Evolutionary conservation across 2,113 vertebrate species (phyloP).

Genomic region (Oreochromis niloticus): DNA sequence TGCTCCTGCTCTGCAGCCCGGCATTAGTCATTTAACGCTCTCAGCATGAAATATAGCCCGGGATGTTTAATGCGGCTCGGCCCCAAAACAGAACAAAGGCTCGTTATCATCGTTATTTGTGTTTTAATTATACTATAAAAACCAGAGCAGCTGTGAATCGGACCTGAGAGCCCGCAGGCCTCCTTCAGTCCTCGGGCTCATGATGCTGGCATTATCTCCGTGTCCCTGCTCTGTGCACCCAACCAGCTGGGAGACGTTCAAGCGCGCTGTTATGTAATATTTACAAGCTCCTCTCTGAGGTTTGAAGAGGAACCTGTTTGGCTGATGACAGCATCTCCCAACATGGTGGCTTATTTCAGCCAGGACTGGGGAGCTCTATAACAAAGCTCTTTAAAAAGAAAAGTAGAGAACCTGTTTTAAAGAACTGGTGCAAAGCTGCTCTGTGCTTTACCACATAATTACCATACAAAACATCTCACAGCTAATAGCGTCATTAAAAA

Average conservation of each 20-base stretch:
- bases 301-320: background rate
- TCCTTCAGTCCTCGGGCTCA: background rate
- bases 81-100: background rate
- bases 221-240: background rate
- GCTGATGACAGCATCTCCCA: background rate
- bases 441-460: background rate
- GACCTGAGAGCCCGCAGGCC: background rate
- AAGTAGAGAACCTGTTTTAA: background rate
- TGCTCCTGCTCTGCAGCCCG: too few relatives aligned
- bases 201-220: background rate
- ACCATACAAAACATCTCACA: background rate
- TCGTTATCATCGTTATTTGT: background rate
- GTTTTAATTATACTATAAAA: background rate
- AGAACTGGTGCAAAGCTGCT: background rate
- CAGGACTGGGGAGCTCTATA: background rate
- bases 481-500: background rate
- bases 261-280: constrained; percentile 36
- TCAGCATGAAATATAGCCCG: background rate
- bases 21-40: background rate
- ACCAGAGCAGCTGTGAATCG: background rate
- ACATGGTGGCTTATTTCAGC: background rate
- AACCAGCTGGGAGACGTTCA: constrained; percentile 22
- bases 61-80: background rate
- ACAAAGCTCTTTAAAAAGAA: background rate
- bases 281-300: constrained; percentile 3